Conservation (phyloP, 1,140 invertebrate species). For the Leptinotarsa defecta region DNA sequence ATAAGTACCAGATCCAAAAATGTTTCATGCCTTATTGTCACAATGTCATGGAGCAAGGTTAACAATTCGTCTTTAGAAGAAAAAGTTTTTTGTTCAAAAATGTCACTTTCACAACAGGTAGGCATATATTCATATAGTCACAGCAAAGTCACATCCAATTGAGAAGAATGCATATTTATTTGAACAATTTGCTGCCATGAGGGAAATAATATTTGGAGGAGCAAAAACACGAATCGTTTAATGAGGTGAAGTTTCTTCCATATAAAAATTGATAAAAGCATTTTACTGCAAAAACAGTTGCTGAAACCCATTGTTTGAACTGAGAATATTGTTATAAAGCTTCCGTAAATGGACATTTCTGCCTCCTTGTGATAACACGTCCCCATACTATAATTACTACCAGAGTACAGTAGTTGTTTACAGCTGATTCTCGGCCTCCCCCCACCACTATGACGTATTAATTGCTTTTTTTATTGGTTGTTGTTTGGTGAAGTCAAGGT, state of each 20-base stretch:
- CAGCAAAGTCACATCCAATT: slow-evolving; percentile 39
- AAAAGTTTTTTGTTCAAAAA: neutral
- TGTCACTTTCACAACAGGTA: neutral
- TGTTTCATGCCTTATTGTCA: neutral
- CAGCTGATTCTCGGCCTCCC: too few relatives aligned
- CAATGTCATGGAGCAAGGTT: neutral
- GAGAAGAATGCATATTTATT: slow-evolving; percentile 52
- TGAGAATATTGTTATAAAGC: slow-evolving; percentile 59
- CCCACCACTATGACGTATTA: too few relatives aligned
- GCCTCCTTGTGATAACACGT: slow-evolving; percentile 39
- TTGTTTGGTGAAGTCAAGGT: too few relatives aligned
- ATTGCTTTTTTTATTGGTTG: too few relatives aligned
- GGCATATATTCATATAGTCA: slow-evolving; percentile 30
- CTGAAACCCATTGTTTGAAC: slow-evolving; percentile 61
- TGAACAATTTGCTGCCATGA: slow-evolving; percentile 46
- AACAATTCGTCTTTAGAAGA: neutral
- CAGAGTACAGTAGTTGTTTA: too few relatives aligned
- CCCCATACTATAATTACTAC: slow-evolving; percentile 38
- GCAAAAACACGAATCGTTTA: slow-evolving; percentile 59
- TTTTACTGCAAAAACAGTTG: slow-evolving; percentile 51
- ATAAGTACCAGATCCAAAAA: neutral
- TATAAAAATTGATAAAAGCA: slow-evolving; percentile 61
- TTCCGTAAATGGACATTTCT: slow-evolving; percentile 51
- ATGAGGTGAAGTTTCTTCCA: slow-evolving; percentile 59
- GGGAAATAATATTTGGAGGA: slow-evolving; percentile 46